Conservation (phyloP, 2,113 vertebrate genomes). For the Chamaetylas fuelleborni region DNA sequence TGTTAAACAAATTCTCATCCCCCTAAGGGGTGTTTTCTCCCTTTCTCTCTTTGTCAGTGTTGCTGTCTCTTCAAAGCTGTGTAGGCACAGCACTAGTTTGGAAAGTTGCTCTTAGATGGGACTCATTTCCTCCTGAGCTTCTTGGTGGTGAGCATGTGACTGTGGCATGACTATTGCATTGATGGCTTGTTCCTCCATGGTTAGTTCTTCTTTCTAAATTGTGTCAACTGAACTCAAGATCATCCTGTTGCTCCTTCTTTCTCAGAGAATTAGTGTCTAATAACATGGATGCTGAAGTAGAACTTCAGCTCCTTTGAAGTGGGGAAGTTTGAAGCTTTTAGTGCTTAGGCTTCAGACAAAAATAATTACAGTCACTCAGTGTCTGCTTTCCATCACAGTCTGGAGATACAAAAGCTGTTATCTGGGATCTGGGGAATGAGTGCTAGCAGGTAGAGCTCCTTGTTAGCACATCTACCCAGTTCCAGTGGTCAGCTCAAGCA, state of each 20-base stretch:
- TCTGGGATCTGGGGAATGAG: background rate
- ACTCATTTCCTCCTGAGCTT: background rate
- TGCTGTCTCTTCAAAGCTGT: background rate
- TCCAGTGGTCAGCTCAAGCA: background rate
- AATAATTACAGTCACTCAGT: background rate
- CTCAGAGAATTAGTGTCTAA: background rate
- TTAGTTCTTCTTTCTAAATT: background rate
- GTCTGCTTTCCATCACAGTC: background rate
- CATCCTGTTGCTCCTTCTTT: background rate
- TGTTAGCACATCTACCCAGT: background rate
- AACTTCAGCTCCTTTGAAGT: background rate
- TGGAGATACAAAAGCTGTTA: background rate
- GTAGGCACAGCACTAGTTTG: background rate
- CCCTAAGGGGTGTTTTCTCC: background rate
- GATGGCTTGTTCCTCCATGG: background rate
- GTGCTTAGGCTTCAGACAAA: background rate
- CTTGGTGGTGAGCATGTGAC: background rate
- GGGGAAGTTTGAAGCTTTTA: background rate
- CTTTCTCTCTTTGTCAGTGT: background rate
- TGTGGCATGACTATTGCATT: background rate
- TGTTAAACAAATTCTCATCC: background rate
- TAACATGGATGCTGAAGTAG: background rate
- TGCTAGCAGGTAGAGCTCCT: background rate
- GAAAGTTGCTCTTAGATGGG: background rate
- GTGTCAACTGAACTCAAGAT: background rate